Conservation (phyloP, 2,113 vertebrate genomes). For the Cervus canadensis region DNA sequence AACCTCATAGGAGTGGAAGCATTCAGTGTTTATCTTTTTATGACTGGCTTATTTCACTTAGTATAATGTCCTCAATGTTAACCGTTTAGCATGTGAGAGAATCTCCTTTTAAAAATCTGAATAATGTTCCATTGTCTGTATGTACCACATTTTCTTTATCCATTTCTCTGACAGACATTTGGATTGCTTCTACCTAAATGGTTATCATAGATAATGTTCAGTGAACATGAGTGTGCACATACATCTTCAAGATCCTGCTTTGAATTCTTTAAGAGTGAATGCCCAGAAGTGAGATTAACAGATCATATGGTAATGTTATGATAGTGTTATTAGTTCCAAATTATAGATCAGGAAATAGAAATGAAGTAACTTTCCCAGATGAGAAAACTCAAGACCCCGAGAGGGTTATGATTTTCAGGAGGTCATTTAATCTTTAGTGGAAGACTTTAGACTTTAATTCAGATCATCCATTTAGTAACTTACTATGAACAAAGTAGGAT, state of each 20-base stretch:
- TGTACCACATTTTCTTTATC: background rate
- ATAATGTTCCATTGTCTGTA: background rate
- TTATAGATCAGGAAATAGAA: background rate
- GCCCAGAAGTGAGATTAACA: background rate
- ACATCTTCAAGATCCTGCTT: background rate
- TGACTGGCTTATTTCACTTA: background rate
- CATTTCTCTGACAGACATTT: background rate
- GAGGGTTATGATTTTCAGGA: background rate
- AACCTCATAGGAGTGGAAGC: background rate
- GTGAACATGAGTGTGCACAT: background rate
- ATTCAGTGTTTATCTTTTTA: background rate
- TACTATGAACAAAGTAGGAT: background rate
- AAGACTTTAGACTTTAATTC: conserved; percentile 10
- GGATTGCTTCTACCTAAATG: background rate
- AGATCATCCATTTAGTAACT: background rate
- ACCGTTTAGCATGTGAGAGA: background rate
- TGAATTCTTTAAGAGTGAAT: background rate
- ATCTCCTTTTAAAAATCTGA: background rate
- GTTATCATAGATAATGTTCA: background rate
- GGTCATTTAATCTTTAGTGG: background rate
- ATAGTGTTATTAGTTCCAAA: background rate
- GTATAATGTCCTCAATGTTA: background rate
- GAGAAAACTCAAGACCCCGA: background rate
- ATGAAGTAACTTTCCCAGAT: background rate
- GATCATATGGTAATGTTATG: background rate